Percentiles rank a stretch among this genome's conserved stretches.
Conservation (phyloP, 2,888 invertebrate species). For the Drosophila anomelani region DNA sequence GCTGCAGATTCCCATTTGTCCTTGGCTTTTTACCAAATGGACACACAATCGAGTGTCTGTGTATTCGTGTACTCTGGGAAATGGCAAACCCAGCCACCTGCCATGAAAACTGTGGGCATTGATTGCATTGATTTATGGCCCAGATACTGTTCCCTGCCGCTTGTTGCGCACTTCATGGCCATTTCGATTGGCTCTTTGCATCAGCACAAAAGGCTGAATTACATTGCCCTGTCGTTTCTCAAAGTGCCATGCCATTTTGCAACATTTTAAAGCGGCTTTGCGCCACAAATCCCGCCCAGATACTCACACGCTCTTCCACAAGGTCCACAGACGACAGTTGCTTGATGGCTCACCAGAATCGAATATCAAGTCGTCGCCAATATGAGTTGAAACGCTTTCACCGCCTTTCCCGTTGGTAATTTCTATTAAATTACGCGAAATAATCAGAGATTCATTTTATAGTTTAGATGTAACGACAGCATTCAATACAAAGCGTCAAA, state of each 20-base stretch:
- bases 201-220: slow-evolving; percentile 34
- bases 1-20: slow-evolving; percentile 13
- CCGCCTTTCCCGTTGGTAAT: too few species aligned
- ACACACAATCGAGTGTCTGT: slow-evolving; percentile 6
- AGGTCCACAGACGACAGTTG: slow-evolving; percentile 25
- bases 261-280: slow-evolving; percentile 34
- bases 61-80: slow-evolving; percentile 4
- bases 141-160: slow-evolving; percentile 40
- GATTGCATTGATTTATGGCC: slow-evolving; percentile 63
- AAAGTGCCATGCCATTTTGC: slow-evolving; percentile 38
- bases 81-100: slow-evolving; percentile 25
- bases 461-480: not conserved
- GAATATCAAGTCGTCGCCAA: slow-evolving; percentile 14
- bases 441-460: not conserved
- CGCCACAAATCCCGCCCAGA: not conserved
- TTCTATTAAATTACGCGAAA: not conserved
- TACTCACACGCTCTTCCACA: not conserved
- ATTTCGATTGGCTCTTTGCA: slow-evolving; percentile 37
- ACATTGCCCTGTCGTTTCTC: slow-evolving; percentile 19
- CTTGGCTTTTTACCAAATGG: slow-evolving; percentile 29
- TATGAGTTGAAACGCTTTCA: not conserved
- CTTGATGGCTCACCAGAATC: slow-evolving; percentile 46
- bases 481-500: not conserved
- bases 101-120: slow-evolving; percentile 33
- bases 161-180: slow-evolving; percentile 62